Percentiles rank a stretch among this genome's conserved stretches.
phyloP scores from a whole-genome alignment of 2,888 invertebrate species.

The Ophion ellenae region DNA sequence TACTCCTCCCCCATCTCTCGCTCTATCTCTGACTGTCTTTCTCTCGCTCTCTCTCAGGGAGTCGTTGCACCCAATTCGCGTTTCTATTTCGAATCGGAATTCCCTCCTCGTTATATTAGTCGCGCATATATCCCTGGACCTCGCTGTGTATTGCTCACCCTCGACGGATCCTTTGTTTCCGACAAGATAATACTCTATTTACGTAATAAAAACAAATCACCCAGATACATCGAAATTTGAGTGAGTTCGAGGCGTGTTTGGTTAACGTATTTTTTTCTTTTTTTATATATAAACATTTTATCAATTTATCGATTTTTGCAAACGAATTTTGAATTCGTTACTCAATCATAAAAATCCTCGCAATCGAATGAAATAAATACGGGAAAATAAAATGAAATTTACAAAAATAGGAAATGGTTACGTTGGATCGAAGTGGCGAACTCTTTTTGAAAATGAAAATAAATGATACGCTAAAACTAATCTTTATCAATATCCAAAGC shows the following conservation, averaged over 20 bases:
- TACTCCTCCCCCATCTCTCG: background rate
- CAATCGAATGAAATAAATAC: background rate
- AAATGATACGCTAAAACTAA: background rate
- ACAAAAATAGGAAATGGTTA: no score
- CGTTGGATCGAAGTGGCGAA: background rate
- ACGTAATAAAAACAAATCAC: background rate
- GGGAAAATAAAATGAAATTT: background rate
- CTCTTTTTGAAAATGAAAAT: background rate
- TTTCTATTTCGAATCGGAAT: constrained; percentile 66
- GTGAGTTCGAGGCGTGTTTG: background rate
- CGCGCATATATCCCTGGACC: constrained; percentile 15
- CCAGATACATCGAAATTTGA: background rate
- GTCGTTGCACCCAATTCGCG: constrained; percentile 36
- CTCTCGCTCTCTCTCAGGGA: constrained; percentile 31
- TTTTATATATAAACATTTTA: background rate
- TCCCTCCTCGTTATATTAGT: constrained; percentile 50
- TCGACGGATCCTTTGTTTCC: constrained; percentile 51
- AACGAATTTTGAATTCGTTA: background rate
- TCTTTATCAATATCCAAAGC: no score
- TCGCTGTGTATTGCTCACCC: constrained; percentile 14
- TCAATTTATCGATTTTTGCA: background rate
- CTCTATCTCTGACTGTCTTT: background rate
- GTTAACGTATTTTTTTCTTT: background rate
- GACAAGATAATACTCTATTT: background rate
- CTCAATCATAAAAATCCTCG: background rate